phyloP scores from a whole-genome alignment of 2,888 invertebrate genomes.

The Caradrina kadenii region DNA sequence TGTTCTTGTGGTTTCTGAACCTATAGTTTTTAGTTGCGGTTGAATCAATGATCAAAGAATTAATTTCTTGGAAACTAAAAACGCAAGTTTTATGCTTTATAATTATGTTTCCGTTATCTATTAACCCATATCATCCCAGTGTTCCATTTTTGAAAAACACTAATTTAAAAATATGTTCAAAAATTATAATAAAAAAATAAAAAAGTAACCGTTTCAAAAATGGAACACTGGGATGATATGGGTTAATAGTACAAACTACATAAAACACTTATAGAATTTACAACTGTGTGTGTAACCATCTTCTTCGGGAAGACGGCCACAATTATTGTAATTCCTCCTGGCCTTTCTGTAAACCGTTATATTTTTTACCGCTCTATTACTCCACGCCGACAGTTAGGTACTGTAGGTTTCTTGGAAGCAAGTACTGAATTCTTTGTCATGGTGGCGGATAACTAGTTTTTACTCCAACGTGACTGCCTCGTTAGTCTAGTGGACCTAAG shows the following conservation, averaged over 20 bases:
- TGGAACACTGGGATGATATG: too few relatives aligned
- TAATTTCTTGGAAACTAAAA: constrained; percentile 28
- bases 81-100: constrained; percentile 26
- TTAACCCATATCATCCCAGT: too few relatives aligned
- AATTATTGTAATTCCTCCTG: constrained; percentile 40
- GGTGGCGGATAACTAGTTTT: constrained; percentile 13
- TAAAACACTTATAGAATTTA: constrained; percentile 24
- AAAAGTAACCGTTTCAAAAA: too few relatives aligned
- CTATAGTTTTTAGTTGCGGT: constrained; percentile 52
- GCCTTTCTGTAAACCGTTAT: constrained; percentile 14
- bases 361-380: constrained; percentile 36
- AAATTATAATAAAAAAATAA: too few relatives aligned
- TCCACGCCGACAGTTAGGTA: neutral
- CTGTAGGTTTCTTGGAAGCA: constrained; percentile 27
- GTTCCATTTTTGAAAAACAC: too few relatives aligned
- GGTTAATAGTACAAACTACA: constrained; percentile 30
- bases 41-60: constrained; percentile 35
- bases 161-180: too few relatives aligned
- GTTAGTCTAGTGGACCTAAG: too few relatives aligned
- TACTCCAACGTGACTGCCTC: neutral
- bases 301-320: constrained; percentile 29
- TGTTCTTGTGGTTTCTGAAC: constrained; percentile 60
- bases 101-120: constrained; percentile 29
- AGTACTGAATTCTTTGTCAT: constrained; percentile 17
- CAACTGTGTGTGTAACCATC: constrained; percentile 17